Evolutionary conservation across 2,888 invertebrate genomes (phyloP), one percentile per base, ranked within the genome.

Genomic region (Tetranychus piercei): DNA sequence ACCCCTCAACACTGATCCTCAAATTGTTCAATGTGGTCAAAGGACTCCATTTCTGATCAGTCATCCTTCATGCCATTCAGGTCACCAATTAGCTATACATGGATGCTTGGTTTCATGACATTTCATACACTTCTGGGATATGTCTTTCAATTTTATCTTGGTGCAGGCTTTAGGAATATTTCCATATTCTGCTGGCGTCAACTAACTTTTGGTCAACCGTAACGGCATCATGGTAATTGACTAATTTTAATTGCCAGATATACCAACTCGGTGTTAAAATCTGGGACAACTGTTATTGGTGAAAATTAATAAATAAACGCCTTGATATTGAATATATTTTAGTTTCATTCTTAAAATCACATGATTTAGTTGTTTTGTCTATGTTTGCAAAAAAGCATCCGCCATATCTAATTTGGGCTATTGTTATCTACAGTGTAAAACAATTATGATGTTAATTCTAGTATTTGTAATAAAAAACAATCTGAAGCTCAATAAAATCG

Each of bases 81-180:
- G 91, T 95, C 81, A 87, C 92, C n/a, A 76, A 85, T 94, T 77
- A 92, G 93, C 79, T 94, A 95, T 84, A 89, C 94, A 83, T 86
- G 95, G 73, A 95, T 95, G 95, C 85, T 95, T 82, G 91, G 94
- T 79, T 94, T 95, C 82, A 95, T 95, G 95, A 94, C 94, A n/a
- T 1, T 95, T 92, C 86, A 95, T n/a, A 95, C 82, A 88, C 89
- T 22, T 95, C n/a, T n/a, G n/a, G 93, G 92, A 86, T 96, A 76
- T 94, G 94, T 82, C 82, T 91, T 72, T 91, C 93, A 0, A 91
- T 94, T 1, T 89, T 93, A 1, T n/a, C 81, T 91, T 11, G 95
- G 95, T 70, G 91, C 93, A 1, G 92, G 90, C n/a, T 1, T 86
- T 89, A 15, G 95, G 95, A n/a, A 34, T 95, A 94, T 84, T 95